Evolutionary conservation across 2,797 vertebrate genomes (phyloP).

Genomic region (Otolemur crassicaudatus): DNA sequence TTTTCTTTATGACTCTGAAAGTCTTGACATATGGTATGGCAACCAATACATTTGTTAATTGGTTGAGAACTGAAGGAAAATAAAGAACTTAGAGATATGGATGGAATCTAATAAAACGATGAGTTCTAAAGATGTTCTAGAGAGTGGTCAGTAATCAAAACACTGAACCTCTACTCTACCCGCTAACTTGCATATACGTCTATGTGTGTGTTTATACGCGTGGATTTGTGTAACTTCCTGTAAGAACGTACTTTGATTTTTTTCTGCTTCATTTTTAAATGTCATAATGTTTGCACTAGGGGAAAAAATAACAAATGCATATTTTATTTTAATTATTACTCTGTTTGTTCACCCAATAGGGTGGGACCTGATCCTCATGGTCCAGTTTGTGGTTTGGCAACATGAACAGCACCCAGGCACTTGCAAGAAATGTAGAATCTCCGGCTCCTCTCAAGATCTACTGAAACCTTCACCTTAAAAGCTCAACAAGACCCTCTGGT

Average conservation of each 20-base stretch:
- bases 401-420: neutral
- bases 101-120: neutral
- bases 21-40: neutral
- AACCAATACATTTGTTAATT: neutral
- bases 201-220: neutral
- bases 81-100: neutral
- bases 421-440: neutral
- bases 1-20: neutral
- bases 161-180: neutral
- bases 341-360: neutral
- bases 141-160: conserved; percentile 8
- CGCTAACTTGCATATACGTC: neutral
- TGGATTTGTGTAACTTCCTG: neutral
- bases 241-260: neutral
- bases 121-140: neutral
- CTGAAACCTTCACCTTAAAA: neutral
- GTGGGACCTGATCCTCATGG: neutral
- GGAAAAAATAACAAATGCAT: neutral
- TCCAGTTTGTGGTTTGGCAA: neutral
- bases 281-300: neutral
- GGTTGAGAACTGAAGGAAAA: neutral
- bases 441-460: neutral
- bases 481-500: neutral
- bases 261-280: conserved; percentile 45
- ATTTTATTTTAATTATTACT: conserved; percentile 15